Evolutionary conservation across 2,888 invertebrate species (phyloP), one percentile per base, ranked within the genome.

Genomic region (Noctua pronuba): DNA sequence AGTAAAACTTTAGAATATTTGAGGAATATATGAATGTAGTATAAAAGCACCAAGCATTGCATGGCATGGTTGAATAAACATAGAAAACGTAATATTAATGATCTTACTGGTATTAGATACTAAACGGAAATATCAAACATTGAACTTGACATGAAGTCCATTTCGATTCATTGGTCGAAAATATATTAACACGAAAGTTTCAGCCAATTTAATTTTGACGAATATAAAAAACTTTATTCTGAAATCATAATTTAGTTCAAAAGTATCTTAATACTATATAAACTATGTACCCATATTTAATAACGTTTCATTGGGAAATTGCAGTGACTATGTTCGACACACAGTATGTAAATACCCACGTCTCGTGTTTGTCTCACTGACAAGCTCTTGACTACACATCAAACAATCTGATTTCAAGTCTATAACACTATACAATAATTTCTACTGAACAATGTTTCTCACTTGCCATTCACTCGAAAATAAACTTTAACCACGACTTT

Each of bases 351-450:
- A 72, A 82, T 71, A 73, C 41, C 24, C n/a, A 44, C 13, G 38
- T 38, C 65, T 83, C 28, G 62, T 86, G 62, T 84, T 75, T 86
- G 73, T 79, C 70, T 75, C 31, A 58, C 69, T 79, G 75, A 70
- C 75, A 64, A 84, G 52, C 79, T 86, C 75, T 69, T 60, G 64
- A 83, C 79, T 66, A 52, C 38, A 82, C 18, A 65, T 70, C 75
- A 83, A 75, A 79, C 79, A 83, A 71, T 55, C 79, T 75, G 86
- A 86, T 86, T 86, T 86, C 49, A 75, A 62, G 31, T 72, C 72
- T 69, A 73, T 74, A 82, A 73, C 31, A 73, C 75, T 68, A 58
- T 58, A 60, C 73, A 75, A 83, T 79, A 79, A 85, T 82, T 79
- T 71, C 67, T 66, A 73, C 75, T 41, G 52, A 70, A 49, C 31